phyloP scores from a whole-genome alignment of 2,113 vertebrate species.

The Tamias sibiricus region DNA sequence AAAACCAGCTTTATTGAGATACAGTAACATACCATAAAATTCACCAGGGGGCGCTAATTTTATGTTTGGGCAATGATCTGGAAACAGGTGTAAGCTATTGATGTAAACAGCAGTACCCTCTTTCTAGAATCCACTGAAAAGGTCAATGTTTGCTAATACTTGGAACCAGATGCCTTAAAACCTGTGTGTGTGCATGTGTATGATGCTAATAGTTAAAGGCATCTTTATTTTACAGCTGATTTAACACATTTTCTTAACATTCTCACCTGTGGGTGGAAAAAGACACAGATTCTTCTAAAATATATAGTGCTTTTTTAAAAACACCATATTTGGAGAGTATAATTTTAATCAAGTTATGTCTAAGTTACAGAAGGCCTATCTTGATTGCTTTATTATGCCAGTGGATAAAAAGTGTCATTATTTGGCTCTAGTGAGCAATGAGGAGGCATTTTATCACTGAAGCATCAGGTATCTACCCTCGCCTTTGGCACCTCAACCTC shows the following conservation, averaged over 20 bases:
- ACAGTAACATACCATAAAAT: not conserved
- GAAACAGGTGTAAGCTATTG: not conserved
- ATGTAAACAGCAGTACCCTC: not conserved
- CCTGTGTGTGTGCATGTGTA: not conserved
- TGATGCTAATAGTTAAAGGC: not conserved
- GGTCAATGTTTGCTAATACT: not conserved
- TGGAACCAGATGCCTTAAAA: not conserved
- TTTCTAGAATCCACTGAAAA: conserved; percentile 3
- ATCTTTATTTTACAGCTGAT: not conserved
- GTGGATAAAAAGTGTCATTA: not conserved
- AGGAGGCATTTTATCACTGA: not conserved
- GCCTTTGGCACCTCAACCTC: not conserved
- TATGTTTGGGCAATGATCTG: not conserved
- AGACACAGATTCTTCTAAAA: not conserved
- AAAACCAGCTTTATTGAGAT: conserved; percentile 2
- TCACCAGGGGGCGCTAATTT: not conserved
- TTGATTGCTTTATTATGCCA: not conserved
- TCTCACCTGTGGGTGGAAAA: not conserved
- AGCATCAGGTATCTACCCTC: not conserved
- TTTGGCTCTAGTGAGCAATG: not conserved
- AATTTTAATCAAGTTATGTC: not conserved
- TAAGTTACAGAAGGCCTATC: not conserved
- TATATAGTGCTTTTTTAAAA: not conserved
- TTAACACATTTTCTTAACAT: not conserved
- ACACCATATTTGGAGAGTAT: not conserved